Conservation (phyloP, 2,113 vertebrate genomes). For the Archilochus colubris region DNA sequence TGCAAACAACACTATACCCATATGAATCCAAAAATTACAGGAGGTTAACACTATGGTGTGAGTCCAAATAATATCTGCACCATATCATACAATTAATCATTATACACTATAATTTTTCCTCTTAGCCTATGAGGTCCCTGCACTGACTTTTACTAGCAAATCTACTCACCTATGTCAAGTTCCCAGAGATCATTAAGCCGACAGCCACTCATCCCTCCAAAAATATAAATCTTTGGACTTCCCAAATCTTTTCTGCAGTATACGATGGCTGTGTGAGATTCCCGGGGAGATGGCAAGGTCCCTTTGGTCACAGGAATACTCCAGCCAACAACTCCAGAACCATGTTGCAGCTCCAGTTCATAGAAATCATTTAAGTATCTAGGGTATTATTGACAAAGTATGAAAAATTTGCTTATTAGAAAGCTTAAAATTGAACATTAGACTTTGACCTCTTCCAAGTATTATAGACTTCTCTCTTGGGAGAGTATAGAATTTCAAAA, state of each 20-base stretch:
- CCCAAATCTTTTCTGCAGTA: conserved; percentile 81
- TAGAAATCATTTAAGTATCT: conserved; percentile 96
- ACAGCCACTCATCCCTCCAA: conserved; percentile 93
- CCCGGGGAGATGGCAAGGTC: conserved; percentile 85
- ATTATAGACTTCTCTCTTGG: neutral
- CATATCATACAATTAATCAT: neutral
- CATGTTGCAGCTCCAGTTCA: conserved; percentile 91
- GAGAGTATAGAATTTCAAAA: neutral
- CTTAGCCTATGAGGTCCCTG: neutral
- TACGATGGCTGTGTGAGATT: conserved; percentile 90
- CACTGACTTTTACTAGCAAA: neutral
- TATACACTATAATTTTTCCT: neutral
- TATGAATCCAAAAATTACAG: neutral
- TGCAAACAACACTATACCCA: neutral
- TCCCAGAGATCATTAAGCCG: conserved; percentile 94
- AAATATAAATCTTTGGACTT: conserved; percentile 90
- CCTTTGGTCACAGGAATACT: conserved; percentile 90
- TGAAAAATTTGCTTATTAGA: neutral
- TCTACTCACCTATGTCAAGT: conserved; percentile 89
- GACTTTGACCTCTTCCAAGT: neutral
- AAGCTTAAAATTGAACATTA: neutral
- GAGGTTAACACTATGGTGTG: neutral
- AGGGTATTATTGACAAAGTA: conserved; percentile 28
- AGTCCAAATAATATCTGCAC: neutral
- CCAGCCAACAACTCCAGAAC: conserved; percentile 92